These are phyloP conservation scores for Cryptotermes secundus DNA, from an alignment of 1,140 invertebrate species.

Conservation along the genomic window DNA sequence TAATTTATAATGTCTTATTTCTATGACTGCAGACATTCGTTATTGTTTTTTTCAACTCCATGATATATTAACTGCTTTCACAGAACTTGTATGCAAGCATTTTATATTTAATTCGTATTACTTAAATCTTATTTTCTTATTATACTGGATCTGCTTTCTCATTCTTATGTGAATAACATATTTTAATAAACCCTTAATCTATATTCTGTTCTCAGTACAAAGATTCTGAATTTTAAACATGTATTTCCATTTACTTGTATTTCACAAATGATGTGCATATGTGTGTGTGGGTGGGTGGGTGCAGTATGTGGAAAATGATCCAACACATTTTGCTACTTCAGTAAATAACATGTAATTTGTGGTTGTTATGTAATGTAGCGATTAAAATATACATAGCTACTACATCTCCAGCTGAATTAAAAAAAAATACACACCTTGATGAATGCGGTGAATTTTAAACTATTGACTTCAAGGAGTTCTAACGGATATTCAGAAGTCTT, in stretches of 20 bases:
- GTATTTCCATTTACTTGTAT: too few relatives aligned
- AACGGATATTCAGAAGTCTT: neutral
- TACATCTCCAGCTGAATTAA: too few relatives aligned
- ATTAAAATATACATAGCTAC: too few relatives aligned
- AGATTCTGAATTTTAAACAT: neutral
- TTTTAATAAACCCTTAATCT: neutral
- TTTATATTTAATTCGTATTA: neutral
- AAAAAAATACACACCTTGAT: too few relatives aligned
- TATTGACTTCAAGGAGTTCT: neutral
- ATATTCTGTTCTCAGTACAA: neutral
- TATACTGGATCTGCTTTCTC: neutral
- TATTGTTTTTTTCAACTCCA: neutral
- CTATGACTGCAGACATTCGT: too few relatives aligned
- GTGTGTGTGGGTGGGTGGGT: too few relatives aligned
- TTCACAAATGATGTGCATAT: too few relatives aligned
- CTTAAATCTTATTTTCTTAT: neutral
- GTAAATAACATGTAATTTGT: too few relatives aligned
- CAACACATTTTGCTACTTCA: too few relatives aligned
- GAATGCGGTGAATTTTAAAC: neutral
- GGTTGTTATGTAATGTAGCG: too few relatives aligned
- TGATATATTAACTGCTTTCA: neutral
- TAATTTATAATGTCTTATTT: neutral
- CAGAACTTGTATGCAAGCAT: neutral
- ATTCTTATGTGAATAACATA: neutral
- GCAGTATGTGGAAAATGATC: too few relatives aligned